phyloP scores from a whole-genome alignment of 1,140 invertebrate genomes.

The Epicauta chinensis region DNA sequence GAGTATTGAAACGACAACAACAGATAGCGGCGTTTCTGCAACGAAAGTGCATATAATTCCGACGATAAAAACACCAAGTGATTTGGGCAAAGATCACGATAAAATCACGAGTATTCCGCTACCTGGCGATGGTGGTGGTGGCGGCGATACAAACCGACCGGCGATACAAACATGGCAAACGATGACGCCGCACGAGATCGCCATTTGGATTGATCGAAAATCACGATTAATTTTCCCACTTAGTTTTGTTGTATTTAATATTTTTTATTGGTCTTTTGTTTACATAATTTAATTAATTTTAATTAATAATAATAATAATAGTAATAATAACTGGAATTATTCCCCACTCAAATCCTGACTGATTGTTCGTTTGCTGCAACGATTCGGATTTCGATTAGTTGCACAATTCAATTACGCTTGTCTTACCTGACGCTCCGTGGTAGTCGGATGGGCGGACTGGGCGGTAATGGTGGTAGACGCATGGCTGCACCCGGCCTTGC shows the following conservation, averaged over 20 bases:
- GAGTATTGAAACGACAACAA: constrained; percentile 49
- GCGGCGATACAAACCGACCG: constrained; percentile 1
- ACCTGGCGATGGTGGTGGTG: constrained; percentile 23
- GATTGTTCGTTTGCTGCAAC: constrained; percentile 13
- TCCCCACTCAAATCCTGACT: constrained; percentile 20
- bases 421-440: neutral
- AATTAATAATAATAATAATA: no score
- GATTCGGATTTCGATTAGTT: neutral
- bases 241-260: constrained; percentile 73
- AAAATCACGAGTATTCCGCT: neutral
- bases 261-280: constrained; percentile 80
- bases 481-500: constrained; percentile 31
- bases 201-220: constrained; percentile 77
- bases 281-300: constrained; percentile 7
- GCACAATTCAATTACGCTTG: neutral
- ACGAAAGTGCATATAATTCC: constrained; percentile 58
- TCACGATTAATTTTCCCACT: constrained; percentile 72
- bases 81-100: constrained; percentile 40
- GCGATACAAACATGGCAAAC: constrained; percentile 58
- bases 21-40: constrained; percentile 51
- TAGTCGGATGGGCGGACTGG: constrained; percentile 30
- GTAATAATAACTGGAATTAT: neutral
- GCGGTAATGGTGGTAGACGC: constrained; percentile 37
- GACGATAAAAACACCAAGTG: constrained; percentile 58
- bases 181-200: constrained; percentile 79